These are phyloP conservation scores for Hoplostethus atlanticus DNA, from an alignment of 2,797 vertebrate genomes.

Conservation along the genomic window DNA sequence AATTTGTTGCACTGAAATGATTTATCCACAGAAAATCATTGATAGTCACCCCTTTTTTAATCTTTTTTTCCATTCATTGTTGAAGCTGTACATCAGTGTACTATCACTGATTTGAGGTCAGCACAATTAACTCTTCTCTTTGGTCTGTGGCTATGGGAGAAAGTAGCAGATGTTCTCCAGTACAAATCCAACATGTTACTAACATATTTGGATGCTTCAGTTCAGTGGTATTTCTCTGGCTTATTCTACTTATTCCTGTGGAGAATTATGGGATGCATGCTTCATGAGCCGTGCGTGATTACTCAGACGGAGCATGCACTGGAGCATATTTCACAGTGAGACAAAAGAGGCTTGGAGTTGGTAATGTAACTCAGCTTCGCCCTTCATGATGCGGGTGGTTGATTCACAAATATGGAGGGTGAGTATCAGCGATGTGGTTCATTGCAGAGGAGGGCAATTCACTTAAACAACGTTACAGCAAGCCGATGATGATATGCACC, in stretches of 20 bases:
- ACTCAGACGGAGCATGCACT: background rate
- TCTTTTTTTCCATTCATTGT: background rate
- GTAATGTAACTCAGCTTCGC: background rate
- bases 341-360: background rate
- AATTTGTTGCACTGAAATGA: conserved; percentile 12
- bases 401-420: conserved; percentile 8
- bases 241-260: conserved; percentile 17
- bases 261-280: background rate
- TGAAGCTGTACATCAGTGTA: conserved; percentile 16
- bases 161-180: background rate
- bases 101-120: conserved; percentile 33
- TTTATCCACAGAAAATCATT: background rate
- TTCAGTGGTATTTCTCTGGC: conserved; percentile 3
- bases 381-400: background rate
- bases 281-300: conserved; percentile 21
- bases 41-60: background rate
- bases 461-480: background rate
- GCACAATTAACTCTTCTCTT: conserved; percentile 10
- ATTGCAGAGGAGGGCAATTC: background rate
- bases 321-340: background rate
- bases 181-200: conserved; percentile 21
- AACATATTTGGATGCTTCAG: conserved; percentile 17
- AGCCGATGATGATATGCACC: background rate
- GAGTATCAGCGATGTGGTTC: background rate
- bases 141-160: conserved; percentile 26